Base-by-base conservation (phyloP, 2,797 vertebrate species). In the Acanthis flammea region DNA sequence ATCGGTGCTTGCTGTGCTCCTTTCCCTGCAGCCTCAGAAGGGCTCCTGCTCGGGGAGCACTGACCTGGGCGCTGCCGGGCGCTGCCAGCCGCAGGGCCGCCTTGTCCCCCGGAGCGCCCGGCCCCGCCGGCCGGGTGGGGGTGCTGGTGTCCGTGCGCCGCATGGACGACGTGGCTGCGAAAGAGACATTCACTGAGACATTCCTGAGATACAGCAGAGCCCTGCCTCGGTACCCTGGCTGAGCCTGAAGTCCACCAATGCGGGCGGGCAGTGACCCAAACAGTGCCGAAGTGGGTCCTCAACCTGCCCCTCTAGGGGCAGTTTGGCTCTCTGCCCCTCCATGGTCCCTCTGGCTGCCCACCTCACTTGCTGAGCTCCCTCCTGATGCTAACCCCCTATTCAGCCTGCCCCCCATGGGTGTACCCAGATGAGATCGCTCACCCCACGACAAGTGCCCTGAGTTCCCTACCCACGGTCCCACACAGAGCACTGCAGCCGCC, bases 141-240 rank as follows among this genome's bases (percentile, higher is more conserved):
- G 98, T 99, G 97, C 98, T 98, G 94, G 98, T 97, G 74, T 99
- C 98, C 0, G 98, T 98, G 97, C 97, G 97, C 25, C 97, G 91
- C 71, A 98, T 86, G 17, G 98, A 99, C 1, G 98, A 99, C 2
- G 98, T 99, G 24, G 98, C 99, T 98, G 98, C 4, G 94, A 86
- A 41, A 84, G 44, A 96, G 42, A 78, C 0, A 4, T 2, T 12
- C 17, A 2, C 41, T 48, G 27, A 35, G 35, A 35, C 37, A 37
- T 37, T 37, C 37, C 37, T 37, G 37, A 19, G 39, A 41, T 0
- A 35, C 0, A 1, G 81, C 44, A 30, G 12, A 48, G 4, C 45
- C 0, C 0, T 4, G 23, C 70, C 63, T 4, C 16, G 14, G 6
- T 14, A 3, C 22, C 33, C 42, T 10, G 18, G 4, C 25, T 60